Conservation (phyloP, 2,797 vertebrate genomes). For the Bufotes viridis region DNA sequence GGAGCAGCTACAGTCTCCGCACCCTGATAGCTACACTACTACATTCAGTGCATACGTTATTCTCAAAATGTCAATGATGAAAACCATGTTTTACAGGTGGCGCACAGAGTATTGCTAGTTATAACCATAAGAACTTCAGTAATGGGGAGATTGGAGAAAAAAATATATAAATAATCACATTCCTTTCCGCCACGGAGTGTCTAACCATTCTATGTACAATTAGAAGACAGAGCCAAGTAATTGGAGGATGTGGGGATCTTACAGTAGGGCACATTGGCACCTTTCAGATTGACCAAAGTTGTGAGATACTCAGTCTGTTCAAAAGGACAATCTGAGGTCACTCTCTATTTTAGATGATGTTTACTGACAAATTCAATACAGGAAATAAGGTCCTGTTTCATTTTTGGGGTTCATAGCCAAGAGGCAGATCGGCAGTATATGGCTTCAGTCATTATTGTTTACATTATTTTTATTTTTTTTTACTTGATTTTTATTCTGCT, state of each 20-base stretch:
- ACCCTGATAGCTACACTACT: too few species aligned
- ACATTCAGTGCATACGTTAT: too few species aligned
- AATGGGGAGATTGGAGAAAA: not conserved
- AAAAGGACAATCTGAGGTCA: slow-evolving; percentile 13
- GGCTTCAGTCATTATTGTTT: not conserved
- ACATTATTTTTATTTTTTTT: not conserved
- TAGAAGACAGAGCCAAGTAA: not conserved
- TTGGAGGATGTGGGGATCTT: not conserved
- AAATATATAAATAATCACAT: not conserved
- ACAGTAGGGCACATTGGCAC: not conserved
- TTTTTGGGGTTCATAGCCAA: not conserved
- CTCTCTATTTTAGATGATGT: not conserved
- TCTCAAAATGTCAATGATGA: too few species aligned
- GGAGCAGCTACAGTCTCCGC: too few species aligned
- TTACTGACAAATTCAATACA: not conserved
- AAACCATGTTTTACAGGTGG: too few species aligned
- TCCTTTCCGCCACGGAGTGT: not conserved
- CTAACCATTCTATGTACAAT: not conserved
- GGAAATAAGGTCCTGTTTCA: not conserved
- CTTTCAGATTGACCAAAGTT: not conserved
- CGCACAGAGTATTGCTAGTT: too few species aligned
- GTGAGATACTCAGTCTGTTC: not conserved
- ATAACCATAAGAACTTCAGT: too few species aligned
- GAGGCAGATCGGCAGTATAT: not conserved
- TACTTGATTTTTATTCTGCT: not conserved